phyloP scores from a whole-genome alignment of 1,140 invertebrate species.

The Drosophila yakuba region DNA sequence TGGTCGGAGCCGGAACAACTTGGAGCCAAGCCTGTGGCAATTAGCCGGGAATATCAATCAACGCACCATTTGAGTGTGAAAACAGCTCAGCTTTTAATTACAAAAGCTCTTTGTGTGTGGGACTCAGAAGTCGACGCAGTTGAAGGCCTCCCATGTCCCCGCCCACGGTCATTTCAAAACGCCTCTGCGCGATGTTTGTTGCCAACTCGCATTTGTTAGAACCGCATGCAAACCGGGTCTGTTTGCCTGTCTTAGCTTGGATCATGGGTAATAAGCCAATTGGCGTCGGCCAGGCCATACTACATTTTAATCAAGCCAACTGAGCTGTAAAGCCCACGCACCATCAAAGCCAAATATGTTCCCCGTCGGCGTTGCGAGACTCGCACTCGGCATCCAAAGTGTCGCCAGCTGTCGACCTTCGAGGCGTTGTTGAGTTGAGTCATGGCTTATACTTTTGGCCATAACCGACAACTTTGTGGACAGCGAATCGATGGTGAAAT shows the following conservation, averaged over 20 bases:
- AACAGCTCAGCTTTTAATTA: conserved; percentile 72
- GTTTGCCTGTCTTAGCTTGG: conserved; percentile 36
- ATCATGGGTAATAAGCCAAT: conserved; percentile 78
- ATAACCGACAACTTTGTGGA: conserved; percentile 34
- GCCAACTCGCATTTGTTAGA: conserved; percentile 64
- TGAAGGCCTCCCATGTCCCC: conserved; percentile 63
- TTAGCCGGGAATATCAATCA: conserved; percentile 80
- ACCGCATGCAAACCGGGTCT: conserved; percentile 63
- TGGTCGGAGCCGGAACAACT: conserved; percentile 13
- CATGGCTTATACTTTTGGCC: conserved; percentile 49
- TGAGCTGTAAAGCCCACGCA: conserved; percentile 68
- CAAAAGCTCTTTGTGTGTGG: conserved; percentile 43
- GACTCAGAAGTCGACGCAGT: conserved; percentile 36
- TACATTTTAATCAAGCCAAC: conserved; percentile 73
- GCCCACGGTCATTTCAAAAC: conserved; percentile 64
- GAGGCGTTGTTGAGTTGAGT: conserved; percentile 50
- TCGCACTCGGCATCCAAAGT: conserved; percentile 38
- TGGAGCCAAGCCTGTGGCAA: conserved; percentile 62
- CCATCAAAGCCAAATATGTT: conserved; percentile 74
- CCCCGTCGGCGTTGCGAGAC: conserved; percentile 35
- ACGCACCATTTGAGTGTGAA: conserved; percentile 70
- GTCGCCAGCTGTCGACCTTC: conserved; percentile 80
- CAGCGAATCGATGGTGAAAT: conserved; percentile 40
- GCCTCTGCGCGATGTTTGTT: conserved; percentile 68
- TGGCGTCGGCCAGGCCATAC: conserved; percentile 63